Conservation (phyloP, 2,113 vertebrate genomes). For the Loxodonta africana region DNA sequence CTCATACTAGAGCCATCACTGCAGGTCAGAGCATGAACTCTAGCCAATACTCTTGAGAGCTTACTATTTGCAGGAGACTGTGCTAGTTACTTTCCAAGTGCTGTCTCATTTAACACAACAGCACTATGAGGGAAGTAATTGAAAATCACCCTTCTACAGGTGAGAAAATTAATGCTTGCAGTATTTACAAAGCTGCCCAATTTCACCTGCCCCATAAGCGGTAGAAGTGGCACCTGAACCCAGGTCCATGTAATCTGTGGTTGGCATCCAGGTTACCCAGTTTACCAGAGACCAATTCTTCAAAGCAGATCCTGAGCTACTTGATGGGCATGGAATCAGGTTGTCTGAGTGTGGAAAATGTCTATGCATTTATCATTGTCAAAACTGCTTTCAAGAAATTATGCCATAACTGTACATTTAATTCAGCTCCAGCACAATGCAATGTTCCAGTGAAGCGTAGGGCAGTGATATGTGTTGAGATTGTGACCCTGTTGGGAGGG, state of each 20-base stretch:
- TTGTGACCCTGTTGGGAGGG: slow-evolving; percentile 43
- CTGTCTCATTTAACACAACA: neutral
- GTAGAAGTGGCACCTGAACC: neutral
- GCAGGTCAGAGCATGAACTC: neutral
- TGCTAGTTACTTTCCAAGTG: neutral
- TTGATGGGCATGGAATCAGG: slow-evolving; percentile 9
- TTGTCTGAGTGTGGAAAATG: neutral
- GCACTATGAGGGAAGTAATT: neutral
- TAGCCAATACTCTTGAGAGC: neutral
- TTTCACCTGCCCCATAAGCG: neutral
- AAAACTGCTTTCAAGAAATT: slow-evolving; percentile 67
- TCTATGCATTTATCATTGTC: slow-evolving; percentile 65
- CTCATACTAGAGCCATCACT: neutral
- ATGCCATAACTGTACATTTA: slow-evolving; percentile 56
- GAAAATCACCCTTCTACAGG: neutral
- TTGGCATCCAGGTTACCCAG: neutral
- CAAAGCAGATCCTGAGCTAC: neutral
- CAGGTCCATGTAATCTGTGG: fast-evolving
- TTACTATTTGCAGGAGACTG: neutral
- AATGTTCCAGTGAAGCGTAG: neutral
- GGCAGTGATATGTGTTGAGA: slow-evolving; percentile 59
- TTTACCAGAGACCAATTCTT: neutral
- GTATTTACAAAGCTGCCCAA: neutral
- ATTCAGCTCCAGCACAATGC: slow-evolving; percentile 5
- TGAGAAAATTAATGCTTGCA: neutral